Evolutionary conservation across 2,888 invertebrate species (phyloP).

Genomic region (Colletes collaris): DNA sequence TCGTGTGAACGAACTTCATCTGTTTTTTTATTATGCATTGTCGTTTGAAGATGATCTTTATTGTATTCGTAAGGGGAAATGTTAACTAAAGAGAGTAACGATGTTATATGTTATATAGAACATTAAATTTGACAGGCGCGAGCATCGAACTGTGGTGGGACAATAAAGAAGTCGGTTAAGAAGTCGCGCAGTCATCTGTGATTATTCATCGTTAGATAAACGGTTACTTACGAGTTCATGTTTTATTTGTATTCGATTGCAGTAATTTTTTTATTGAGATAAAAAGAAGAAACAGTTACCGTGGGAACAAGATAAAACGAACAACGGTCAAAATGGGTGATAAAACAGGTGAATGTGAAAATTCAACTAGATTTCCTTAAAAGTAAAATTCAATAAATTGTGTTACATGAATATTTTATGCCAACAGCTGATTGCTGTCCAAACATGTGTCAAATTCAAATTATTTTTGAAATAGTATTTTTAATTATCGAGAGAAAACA

Average conservation of each 20-base stretch:
- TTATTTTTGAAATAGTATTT: neutral
- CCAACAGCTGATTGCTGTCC: neutral
- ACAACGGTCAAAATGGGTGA: conserved; percentile 55
- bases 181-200: conserved; percentile 45
- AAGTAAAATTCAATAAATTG: neutral
- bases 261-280: conserved; percentile 3
- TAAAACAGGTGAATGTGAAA: conserved; percentile 53
- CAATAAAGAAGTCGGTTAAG: conserved; percentile 31
- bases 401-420: neutral
- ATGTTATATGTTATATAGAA: conserved; percentile 52
- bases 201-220: conserved; percentile 45
- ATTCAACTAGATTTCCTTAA: neutral
- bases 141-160: conserved; percentile 27
- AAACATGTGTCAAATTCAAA: conserved; percentile 1
- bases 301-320: conserved; percentile 1
- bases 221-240: neutral
- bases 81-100: conserved; percentile 7
- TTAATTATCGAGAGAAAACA: neutral
- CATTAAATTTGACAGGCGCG: conserved; percentile 54
- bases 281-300: neutral
- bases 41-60: conserved; percentile 9
- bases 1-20: conserved; percentile 6
- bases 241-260: neutral
- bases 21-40: conserved; percentile 15
- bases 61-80: neutral